Base-by-base conservation (phyloP, 2,113 vertebrate species). In the Amblyornis subalaris region DNA sequence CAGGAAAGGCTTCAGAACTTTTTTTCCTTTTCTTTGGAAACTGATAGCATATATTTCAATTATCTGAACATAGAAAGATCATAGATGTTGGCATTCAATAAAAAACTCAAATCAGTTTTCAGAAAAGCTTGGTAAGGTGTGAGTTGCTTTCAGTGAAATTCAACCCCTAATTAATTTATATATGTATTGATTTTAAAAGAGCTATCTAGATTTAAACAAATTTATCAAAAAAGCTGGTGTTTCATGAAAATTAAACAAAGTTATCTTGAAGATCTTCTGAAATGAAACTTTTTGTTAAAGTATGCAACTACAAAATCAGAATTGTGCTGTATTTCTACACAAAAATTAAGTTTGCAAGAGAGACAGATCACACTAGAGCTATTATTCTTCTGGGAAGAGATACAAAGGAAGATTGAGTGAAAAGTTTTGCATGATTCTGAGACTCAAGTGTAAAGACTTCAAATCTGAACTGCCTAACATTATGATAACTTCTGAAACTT, bases 181-280 rank as follows among this genome's bases (percentile, higher is more conserved):
- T 24, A 18, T 24, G 1, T 33, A 28, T n/a, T 50, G 23, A 42
- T 19, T 35, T 85, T 54, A 29, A 84, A 82, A 58, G 16, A n/a
- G 4, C 1, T 35, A 25, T 61, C 83, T 72, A 40, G 9, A 19
- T 36, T 75, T 10, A 24, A 29, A 70, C 0, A 14, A 66, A 77
- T 47, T 53, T 84, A 31, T 65, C 1, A 1, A 18, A 55, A 33
- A 67, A 10, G 0, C 4, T 76, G 4, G 57, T 62, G 2, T 6
- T 72, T 88, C 33, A 26, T 62, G 9, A 54, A 90, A 50, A 74
- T 26, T 9, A 70, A 72, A 53, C 7, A 25, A 45, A 54, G 3
- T 77, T 26, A 1, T 36, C 29, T 60, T 60, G 25, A 66, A 84
- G 0, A 80, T 1, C 4, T 3, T 66, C 10, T 38, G 33, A 70